Conservation (phyloP, 2,888 invertebrate genomes). For the Stenoptilia bipunctidactyla region DNA sequence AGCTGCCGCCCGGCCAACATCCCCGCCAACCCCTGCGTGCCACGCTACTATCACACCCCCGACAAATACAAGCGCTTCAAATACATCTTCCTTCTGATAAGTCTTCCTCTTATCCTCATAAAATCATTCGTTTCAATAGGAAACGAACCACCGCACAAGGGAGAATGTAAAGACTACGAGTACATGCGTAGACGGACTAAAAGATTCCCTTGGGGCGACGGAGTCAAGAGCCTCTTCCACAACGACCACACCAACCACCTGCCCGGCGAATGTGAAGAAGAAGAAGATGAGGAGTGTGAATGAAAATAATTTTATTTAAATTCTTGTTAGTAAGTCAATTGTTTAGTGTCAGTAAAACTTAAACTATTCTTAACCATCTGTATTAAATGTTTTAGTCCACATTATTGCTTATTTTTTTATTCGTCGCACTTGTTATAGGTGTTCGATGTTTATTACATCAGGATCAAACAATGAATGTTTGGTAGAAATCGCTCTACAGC, state of each 20-base stretch:
- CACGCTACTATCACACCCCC: slow-evolving; percentile 29
- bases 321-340: no score
- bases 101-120: slow-evolving; percentile 37
- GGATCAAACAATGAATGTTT: no score
- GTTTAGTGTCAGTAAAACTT: no score
- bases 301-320: no score
- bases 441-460: no score
- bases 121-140: slow-evolving; percentile 26
- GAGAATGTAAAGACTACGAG: slow-evolving; percentile 72
- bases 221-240: slow-evolving; percentile 85
- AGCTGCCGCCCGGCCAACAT: slow-evolving; percentile 28
- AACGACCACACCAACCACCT: slow-evolving; percentile 77
- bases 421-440: no score
- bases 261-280: slow-evolving; percentile 39
- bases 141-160: slow-evolving; percentile 20
- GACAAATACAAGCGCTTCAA: slow-evolving; percentile 44
- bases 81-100: slow-evolving; percentile 32
- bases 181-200: slow-evolving; percentile 83
- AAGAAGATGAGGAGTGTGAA: neutral
- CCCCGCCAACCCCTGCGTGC: slow-evolving; percentile 27
- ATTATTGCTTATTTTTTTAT: no score
- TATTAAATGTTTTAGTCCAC: no score
- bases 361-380: no score
- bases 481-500: no score
- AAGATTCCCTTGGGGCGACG: slow-evolving; percentile 93